Evolutionary conservation across 2,797 vertebrate species (phyloP).

Genomic region (Callimico goeldii): DNA sequence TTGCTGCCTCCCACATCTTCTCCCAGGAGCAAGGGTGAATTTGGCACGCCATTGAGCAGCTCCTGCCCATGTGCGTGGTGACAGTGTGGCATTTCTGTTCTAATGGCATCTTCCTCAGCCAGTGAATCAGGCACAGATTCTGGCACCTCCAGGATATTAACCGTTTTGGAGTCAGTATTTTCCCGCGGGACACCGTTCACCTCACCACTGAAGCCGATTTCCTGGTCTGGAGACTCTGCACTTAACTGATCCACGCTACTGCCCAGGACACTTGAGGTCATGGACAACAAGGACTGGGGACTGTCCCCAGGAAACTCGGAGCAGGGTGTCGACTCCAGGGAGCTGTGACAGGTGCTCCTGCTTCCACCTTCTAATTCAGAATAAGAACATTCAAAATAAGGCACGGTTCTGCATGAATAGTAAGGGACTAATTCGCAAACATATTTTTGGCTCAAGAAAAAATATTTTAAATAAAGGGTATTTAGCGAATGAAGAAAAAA

Average conservation of each 20-base stretch:
- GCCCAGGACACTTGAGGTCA: constrained; percentile 85
- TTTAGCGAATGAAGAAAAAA: background rate
- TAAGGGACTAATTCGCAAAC: fast-evolving
- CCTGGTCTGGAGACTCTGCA: constrained; percentile 84
- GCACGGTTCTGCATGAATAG: background rate
- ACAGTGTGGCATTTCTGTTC: constrained; percentile 30
- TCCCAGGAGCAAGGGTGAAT: background rate
- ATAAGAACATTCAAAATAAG: background rate
- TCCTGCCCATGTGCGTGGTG: background rate
- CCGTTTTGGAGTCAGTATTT: constrained; percentile 88
- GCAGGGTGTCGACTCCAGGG: constrained; percentile 84
- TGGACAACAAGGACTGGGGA: constrained; percentile 86
- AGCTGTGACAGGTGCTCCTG: constrained; percentile 72
- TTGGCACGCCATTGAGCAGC: background rate
- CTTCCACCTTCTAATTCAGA: constrained; percentile 79
- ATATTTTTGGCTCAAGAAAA: constrained; percentile 15
- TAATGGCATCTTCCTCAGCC: constrained; percentile 47
- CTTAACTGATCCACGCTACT: constrained; percentile 87
- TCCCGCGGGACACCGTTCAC: constrained; percentile 81
- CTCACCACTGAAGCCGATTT: constrained; percentile 80
- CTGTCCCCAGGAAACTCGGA: constrained; percentile 85
- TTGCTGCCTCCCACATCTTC: background rate
- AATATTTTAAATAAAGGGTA: background rate
- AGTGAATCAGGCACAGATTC: constrained; percentile 43
- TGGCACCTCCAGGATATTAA: constrained; percentile 81